phyloP scores from a whole-genome alignment of 2,888 invertebrate species.

The Nephrotoma guestfalica region DNA sequence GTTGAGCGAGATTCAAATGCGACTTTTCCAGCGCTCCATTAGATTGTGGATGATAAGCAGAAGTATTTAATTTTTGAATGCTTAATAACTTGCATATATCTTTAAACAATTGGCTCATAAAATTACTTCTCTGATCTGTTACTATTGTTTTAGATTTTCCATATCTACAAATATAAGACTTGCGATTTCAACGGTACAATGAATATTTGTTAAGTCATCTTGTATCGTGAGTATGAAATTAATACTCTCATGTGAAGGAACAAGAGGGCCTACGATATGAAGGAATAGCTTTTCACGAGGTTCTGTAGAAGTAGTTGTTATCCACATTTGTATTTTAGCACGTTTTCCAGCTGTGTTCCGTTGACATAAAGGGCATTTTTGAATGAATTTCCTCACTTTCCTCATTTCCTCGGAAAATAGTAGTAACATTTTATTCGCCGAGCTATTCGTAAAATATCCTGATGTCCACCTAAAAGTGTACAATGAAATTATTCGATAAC shows the following conservation, averaged over 20 bases:
- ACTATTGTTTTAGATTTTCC: not conserved
- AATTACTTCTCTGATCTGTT: not conserved
- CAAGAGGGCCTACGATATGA: not conserved
- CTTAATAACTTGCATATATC: not conserved
- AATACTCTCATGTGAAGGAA: not conserved
- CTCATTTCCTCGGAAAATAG: not conserved
- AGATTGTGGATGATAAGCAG: not conserved
- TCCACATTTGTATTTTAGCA: not conserved
- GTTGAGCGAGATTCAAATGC: not conserved
- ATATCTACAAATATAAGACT: conserved; percentile 8
- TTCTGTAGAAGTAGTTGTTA: not conserved
- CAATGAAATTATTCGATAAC: not conserved
- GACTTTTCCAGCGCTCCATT: not conserved
- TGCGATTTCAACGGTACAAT: conserved; percentile 18
- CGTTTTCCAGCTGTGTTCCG: too few relatives aligned
- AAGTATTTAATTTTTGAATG: not conserved
- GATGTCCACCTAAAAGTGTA: not conserved
- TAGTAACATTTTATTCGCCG: not conserved
- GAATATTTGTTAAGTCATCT: conserved; percentile 22
- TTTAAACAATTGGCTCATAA: not conserved
- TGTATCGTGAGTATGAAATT: conserved; percentile 19
- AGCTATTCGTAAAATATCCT: not conserved
- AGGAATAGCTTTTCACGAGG: not conserved
- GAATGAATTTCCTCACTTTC: not conserved
- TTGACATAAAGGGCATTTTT: too few relatives aligned